Base-by-base conservation (phyloP, 2,113 vertebrate species). In the Channa argus region DNA sequence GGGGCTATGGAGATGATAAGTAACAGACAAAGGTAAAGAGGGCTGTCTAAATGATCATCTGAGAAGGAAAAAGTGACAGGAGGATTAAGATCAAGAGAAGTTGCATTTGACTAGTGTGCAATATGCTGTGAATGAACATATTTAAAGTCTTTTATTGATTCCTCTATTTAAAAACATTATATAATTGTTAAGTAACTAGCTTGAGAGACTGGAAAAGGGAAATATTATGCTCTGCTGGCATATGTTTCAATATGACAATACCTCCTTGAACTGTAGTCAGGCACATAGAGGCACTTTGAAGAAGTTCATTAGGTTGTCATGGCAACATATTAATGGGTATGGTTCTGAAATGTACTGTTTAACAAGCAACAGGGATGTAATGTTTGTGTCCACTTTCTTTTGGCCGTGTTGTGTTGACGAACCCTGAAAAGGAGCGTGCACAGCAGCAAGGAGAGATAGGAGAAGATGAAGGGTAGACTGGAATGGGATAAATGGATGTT, bases 401-500 rank as follows among this genome's bases (percentile, higher is more conserved):
- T 24, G 24, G 24, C 24, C 24, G 3, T 1, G 3, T 8, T 1
- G 39, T 13, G 51, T 43, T 14, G 36, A 52, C 13, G 8, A 10
- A 63, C 12, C 34, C 45, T 50, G 8, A 47, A 62, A 58, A 71
- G 13, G 46, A 39, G 24, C 49, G 34, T 15, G 54, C 45, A 24
- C 24, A 24, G 24, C 24, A 24, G 24, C 24, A 1, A 24, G 24
- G 24, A 24, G 24, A 24, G 24, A 24, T 24, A 24, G 24, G 24
- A 62, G 52, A 49, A 39, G 63, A 56, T 38, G 63, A 53, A 13
- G 37, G 33, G 44, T 41, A n/a, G 52, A 67, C 5, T 44, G 67
- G 33, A 75, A 51, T 15, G 54, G 24, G 34, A 41, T 72, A 53
- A 76, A 50, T 54, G 37, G 34, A 65, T 73, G 47, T 77, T 83